Percentiles rank a stretch among this genome's conserved stretches.
These are phyloP conservation scores for Pagetopsis macropterus DNA, from an alignment of 2,797 vertebrate species.

Conservation along the genomic window DNA sequence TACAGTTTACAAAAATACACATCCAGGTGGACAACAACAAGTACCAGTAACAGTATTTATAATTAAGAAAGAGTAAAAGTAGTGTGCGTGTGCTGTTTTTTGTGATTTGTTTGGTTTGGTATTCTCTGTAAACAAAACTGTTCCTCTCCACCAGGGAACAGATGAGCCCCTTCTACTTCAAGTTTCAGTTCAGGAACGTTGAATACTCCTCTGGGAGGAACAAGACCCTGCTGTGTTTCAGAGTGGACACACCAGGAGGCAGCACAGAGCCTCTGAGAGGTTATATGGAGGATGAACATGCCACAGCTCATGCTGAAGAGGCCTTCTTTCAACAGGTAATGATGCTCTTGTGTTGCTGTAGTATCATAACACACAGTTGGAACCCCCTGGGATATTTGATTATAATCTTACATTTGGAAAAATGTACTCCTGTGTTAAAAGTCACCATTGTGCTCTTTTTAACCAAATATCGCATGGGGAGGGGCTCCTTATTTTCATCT, in stretches of 20 bases:
- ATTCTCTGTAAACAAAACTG: background rate
- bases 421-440: background rate
- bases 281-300: conserved; percentile 95
- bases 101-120: background rate
- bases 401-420: background rate
- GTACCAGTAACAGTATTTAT: too few relatives aligned
- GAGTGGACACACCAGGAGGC: conserved; percentile 88
- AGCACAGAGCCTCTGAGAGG: conserved; percentile 83
- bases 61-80: too few relatives aligned
- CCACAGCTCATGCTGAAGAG: conserved; percentile 90
- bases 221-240: conserved; percentile 97
- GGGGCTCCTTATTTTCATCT: too few relatives aligned
- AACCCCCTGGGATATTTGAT: background rate
- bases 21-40: too few relatives aligned
- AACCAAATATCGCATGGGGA: too few relatives aligned
- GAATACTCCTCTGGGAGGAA: conserved; percentile 97
- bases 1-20: too few relatives aligned
- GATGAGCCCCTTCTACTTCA: conserved; percentile 93
- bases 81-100: background rate
- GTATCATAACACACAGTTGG: background rate
- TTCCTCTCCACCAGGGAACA: conserved; percentile 84
- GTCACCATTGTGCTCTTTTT: too few relatives aligned
- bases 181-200: conserved; percentile 98
- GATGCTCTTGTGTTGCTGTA: background rate
- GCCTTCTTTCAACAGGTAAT: conserved; percentile 91